Evolutionary conservation across 2,113 vertebrate genomes (phyloP).

Genomic region (Dryoscopus gambensis): DNA sequence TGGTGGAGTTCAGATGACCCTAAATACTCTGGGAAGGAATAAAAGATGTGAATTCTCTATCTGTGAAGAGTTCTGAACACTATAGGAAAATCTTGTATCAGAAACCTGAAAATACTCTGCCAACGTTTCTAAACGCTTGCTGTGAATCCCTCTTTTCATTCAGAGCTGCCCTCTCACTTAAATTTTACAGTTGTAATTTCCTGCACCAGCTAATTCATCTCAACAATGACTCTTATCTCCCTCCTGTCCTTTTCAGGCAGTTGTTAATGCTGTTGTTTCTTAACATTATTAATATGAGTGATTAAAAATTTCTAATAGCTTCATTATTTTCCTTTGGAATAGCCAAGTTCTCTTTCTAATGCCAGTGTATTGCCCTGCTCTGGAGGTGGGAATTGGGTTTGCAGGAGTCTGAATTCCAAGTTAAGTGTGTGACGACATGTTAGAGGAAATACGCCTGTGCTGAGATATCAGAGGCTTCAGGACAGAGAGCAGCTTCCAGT

Average conservation of each 20-base stretch:
- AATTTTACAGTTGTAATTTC: not conserved
- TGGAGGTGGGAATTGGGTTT: not conserved
- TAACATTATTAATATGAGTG: not conserved
- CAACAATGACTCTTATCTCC: not conserved
- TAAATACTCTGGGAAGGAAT: not conserved
- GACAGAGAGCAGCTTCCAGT: not conserved
- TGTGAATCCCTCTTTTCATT: not conserved
- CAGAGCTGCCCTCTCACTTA: not conserved
- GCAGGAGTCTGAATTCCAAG: not conserved
- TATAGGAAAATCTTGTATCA: not conserved
- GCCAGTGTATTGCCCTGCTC: not conserved
- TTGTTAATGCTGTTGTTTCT: not conserved
- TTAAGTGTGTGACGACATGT: not conserved
- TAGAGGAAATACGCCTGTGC: fast-evolving
- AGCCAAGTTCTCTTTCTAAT: not conserved
- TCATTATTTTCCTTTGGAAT: not conserved
- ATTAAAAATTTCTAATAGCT: not conserved
- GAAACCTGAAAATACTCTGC: not conserved
- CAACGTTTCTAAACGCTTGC: not conserved
- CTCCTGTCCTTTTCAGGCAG: not conserved
- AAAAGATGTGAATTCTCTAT: not conserved
- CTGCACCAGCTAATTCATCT: not conserved
- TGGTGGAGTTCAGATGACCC: not conserved
- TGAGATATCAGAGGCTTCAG: not conserved
- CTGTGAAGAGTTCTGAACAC: not conserved